Conservation (phyloP, 2,113 vertebrate genomes). For the Hemiscyllium ocellatum region DNA sequence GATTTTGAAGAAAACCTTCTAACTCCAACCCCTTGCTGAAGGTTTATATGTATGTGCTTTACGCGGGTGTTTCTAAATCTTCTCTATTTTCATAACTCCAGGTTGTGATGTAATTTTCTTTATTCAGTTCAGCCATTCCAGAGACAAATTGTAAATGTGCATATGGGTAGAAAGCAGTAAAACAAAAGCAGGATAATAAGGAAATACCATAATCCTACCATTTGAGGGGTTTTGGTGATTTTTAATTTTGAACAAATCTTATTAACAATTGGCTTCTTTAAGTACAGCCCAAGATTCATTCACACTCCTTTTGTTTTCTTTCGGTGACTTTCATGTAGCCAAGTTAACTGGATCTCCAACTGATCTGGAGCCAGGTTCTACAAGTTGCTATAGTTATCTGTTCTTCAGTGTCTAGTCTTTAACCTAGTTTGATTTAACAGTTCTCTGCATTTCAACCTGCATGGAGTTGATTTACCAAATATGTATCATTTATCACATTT, state of each 20-base stretch:
- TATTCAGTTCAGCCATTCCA: not conserved
- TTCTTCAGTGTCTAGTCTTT: not conserved
- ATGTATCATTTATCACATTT: not conserved
- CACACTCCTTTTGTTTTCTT: not conserved
- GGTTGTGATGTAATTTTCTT: not conserved
- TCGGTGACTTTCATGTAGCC: not conserved
- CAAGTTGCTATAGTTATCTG: not conserved
- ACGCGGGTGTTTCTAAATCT: not conserved
- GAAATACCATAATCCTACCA: not conserved
- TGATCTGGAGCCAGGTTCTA: not conserved
- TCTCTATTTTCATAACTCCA: not conserved
- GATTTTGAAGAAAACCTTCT: too few species aligned
- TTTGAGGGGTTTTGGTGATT: not conserved
- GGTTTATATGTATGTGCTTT: not conserved
- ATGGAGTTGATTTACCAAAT: not conserved
- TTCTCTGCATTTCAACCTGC: not conserved
- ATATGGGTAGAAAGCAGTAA: not conserved
- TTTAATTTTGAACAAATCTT: not conserved
- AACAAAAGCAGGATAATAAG: not conserved
- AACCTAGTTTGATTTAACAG: not conserved
- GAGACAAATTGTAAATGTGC: not conserved
- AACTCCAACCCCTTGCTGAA: too few species aligned
- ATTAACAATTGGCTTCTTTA: not conserved
- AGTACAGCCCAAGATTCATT: not conserved
- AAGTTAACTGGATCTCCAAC: not conserved